A percentile compares a stretch with the other conserved stretches of the same genome.
phyloP scores from a whole-genome alignment of 1,140 invertebrate species.

The Ceratina australensis region DNA sequence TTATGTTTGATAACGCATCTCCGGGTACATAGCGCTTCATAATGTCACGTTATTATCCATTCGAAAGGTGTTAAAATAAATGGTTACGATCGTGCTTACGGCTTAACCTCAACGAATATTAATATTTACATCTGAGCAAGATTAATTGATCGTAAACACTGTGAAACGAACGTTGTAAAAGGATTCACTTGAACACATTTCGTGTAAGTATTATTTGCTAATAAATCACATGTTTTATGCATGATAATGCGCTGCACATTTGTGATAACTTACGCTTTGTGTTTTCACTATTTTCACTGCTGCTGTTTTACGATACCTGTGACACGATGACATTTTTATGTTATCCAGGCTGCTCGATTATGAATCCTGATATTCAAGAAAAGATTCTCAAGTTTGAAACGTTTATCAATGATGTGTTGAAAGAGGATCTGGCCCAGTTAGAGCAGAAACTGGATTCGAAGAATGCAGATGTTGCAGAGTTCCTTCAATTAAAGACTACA shows the following conservation, averaged over 20 bases:
- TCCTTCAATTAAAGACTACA: constrained; percentile 85
- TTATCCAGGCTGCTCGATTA: constrained; percentile 40
- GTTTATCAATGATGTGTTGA: constrained; percentile 85
- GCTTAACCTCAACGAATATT: constrained; percentile 12
- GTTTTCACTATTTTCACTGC: not conserved
- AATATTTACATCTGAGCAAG: not conserved
- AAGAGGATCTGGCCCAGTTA: constrained; percentile 82
- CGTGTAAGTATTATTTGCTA: not conserved
- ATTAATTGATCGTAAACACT: not conserved
- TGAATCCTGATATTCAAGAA: constrained; percentile 67
- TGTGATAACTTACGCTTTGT: constrained; percentile 15
- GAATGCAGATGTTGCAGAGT: constrained; percentile 86
- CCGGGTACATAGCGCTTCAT: not conserved
- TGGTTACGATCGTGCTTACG: not conserved
- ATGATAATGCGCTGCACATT: not conserved
- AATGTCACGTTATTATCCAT: too few species aligned
- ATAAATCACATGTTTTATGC: not conserved
- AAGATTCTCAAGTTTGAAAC: constrained; percentile 80
- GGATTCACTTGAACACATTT: not conserved
- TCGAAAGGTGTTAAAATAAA: not conserved
- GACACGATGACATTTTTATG: not conserved
- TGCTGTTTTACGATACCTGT: not conserved
- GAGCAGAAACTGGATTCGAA: constrained; percentile 82
- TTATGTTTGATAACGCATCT: constrained; percentile 2
- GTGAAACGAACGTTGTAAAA: not conserved